Conservation (phyloP, 2,113 vertebrate genomes). For the Balaenoptera acutorostrata region DNA sequence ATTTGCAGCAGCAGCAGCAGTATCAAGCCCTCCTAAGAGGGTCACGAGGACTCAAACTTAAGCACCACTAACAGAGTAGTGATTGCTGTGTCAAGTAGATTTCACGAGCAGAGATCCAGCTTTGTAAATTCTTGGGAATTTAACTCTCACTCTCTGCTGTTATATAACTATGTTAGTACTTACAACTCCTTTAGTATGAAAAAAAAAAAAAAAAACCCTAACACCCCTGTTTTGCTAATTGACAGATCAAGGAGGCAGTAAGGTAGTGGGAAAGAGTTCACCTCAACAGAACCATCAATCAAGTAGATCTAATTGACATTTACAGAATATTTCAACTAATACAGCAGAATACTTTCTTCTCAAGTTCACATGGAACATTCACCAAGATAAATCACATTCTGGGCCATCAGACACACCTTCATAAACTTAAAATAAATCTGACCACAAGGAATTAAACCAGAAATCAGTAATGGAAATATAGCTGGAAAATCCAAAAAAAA, state of each 20-base stretch:
- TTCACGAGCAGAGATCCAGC: not conserved
- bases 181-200: not conserved
- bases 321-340: not conserved
- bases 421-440: not conserved
- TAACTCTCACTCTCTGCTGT: not conserved
- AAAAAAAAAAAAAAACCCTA: not conserved
- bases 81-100: not conserved
- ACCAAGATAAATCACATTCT: not conserved
- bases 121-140: not conserved
- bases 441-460: not conserved
- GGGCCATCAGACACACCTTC: not conserved
- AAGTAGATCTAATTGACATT: not conserved
- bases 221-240: not conserved
- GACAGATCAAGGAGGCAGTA: not conserved
- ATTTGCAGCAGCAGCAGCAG: not conserved
- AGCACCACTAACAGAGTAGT: not conserved
- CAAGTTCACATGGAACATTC: not conserved
- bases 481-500: not conserved
- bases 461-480: not conserved
- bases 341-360: not conserved
- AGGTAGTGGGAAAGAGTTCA: not conserved
- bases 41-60: not conserved
- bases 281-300: not conserved
- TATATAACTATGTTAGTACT: not conserved
- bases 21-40: not conserved